These are phyloP conservation scores for Dreissena rostriformis DNA, from an alignment of 1,140 invertebrate genomes.

Conservation along the genomic window DNA sequence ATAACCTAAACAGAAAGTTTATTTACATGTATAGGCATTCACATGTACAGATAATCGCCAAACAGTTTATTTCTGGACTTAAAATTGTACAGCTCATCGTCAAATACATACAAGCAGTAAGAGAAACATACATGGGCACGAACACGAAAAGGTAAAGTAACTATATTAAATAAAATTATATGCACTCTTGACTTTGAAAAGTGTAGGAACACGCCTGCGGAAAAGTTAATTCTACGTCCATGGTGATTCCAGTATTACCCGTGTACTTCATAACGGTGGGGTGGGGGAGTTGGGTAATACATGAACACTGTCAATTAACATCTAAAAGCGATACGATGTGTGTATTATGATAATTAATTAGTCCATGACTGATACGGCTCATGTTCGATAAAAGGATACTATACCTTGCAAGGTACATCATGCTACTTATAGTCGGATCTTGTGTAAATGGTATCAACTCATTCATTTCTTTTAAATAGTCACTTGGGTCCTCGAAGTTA, in stretches of 20 bases:
- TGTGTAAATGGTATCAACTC: constrained; percentile 37
- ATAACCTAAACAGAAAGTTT: neutral
- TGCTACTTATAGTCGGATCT: constrained; percentile 26
- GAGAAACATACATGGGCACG: too few relatives aligned
- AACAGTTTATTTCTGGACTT: neutral
- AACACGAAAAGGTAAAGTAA: too few relatives aligned
- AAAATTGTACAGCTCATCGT: neutral
- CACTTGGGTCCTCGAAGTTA: neutral
- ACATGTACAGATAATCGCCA: neutral
- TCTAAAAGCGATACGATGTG: neutral
- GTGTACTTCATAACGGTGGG: too few relatives aligned
- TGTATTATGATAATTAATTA: neutral
- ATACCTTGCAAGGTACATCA: constrained; percentile 37
- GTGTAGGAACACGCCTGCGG: too few relatives aligned
- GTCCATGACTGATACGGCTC: neutral
- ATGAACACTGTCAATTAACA: too few relatives aligned
- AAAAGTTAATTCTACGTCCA: too few relatives aligned
- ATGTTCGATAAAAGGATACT: neutral
- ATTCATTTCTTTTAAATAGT: constrained; percentile 24
- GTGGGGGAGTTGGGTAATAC: too few relatives aligned
- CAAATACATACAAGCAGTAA: too few relatives aligned
- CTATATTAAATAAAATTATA: too few relatives aligned
- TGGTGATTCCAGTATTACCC: neutral
- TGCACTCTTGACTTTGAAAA: too few relatives aligned
- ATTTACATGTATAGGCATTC: neutral